Base-by-base conservation (phyloP, 1,140 invertebrate genomes). In the Latrodectus geometricus region DNA sequence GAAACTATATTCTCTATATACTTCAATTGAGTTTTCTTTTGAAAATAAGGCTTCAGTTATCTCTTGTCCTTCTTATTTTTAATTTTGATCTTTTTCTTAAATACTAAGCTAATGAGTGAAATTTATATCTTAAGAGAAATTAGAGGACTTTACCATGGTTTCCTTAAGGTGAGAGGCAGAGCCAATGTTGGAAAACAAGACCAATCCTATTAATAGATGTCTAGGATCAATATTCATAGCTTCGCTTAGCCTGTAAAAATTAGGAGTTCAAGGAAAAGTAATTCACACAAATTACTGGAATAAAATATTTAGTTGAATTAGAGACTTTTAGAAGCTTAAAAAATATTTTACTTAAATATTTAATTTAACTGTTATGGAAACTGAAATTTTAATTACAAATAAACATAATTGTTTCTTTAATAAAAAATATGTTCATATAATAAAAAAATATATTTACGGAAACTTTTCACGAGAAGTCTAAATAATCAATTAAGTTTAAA, bases 171-270 rank as follows among this genome's bases (percentile, higher is more conserved):
- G 54, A 61, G 54, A 14, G 0, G 95, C 95, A 0, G 96, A 96
- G 0, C 96, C 96, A 84, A 97, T 95, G 89, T 97, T 97, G 23
- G 96, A 96, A 90, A 95, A 97, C 88, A 97, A 93, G 14, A 96
- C 94, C 93, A 95, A 95, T 2, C 94, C 93, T 91, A 96, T 96
- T 15, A 96, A 89, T 52, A 96, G 94, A n/a, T 95, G 95, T 8
- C 95, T 95, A 0, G 96, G 96, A 91, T 97, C 96, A 49, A 98
- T 90, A 88, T 95, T 94, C 93, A 96, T 95, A 17, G 97, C 96
- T 91, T 97, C 96, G 91, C 96, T 97, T 14, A 98, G 91, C 89
- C 96, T 94, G 89, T 7, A 92, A 90, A 56, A 50, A 49, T 77
- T 54, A 49, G 68, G 48, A 52, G 61, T 8, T 73, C 21, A 0